phyloP scores from a whole-genome alignment of 2,888 invertebrate genomes.

The Calliopum simillimum region DNA sequence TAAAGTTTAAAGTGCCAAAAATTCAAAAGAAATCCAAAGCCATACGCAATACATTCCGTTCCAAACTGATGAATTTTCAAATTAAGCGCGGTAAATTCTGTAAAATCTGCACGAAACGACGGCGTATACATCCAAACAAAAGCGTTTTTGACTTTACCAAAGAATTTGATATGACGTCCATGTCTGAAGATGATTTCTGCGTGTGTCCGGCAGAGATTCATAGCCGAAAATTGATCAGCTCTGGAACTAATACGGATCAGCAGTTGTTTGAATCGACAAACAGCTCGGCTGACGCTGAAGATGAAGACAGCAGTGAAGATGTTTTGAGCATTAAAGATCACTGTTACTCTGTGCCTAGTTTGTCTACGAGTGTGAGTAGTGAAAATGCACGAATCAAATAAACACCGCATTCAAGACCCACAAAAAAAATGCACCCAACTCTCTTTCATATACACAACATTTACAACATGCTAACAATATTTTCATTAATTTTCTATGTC shows the following conservation, averaged over 20 bases:
- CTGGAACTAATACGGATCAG: constrained; percentile 37
- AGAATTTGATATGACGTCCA: constrained; percentile 55
- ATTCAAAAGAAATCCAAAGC: constrained; percentile 64
- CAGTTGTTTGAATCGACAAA: constrained; percentile 44
- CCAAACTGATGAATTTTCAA: constrained; percentile 63
- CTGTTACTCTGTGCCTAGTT: constrained; percentile 63
- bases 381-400: constrained; percentile 9
- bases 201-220: constrained; percentile 50
- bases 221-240: not conserved
- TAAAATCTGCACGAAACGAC: constrained; percentile 63
- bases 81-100: constrained; percentile 60
- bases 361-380: constrained; percentile 65
- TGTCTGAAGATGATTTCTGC: constrained; percentile 56
- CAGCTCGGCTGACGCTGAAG: constrained; percentile 51
- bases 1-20: constrained; percentile 64
- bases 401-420: no score
- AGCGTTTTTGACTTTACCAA: constrained; percentile 64
- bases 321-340: constrained; percentile 64
- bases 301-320: constrained; percentile 59
- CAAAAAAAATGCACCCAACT: no score
- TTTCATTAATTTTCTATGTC: constrained; percentile 24
- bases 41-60: constrained; percentile 64
- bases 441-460: no score
- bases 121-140: constrained; percentile 64
- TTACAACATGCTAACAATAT: not conserved